Evolutionary conservation across 2,797 vertebrate genomes (phyloP), one percentile per base, ranked within the genome.

Genomic region (Adelosebastes latens): DNA sequence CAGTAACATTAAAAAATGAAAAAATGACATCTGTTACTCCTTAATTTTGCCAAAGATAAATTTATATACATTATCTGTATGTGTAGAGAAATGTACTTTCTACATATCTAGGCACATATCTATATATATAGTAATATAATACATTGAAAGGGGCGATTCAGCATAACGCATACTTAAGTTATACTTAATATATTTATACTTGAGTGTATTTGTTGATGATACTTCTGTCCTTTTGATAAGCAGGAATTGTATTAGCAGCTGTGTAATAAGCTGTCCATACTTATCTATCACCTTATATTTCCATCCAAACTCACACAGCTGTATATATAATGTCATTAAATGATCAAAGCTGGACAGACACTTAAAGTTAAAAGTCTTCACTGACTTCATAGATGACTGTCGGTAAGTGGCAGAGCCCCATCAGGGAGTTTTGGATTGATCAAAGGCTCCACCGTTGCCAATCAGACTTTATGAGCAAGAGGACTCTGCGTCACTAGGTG

Each of bases 331-430:
- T 60, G 24, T 77, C 53, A 56, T 52, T 9, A 34, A 70, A 64
- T 75, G n/a, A 82, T 60, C 64, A 74, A 73, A 66, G 52, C 29
- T 22, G 65, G 63, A 76, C 25, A 60, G 18, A 82, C 46, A 64
- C 49, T 36, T 16, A 1, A 34, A 79, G 72, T 60, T 71, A 20
- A 25, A 70, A 55, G 69, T 66, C 79, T 42, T 73, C 16, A 27
- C 34, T 5, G 62, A 69, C 76, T 76, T 52, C 70, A 16, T 32
- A 55, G 25, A 13, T 66, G 75, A 56, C 69, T 83, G 73, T 67
- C 65, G 27, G 69, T 39, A 4, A 79, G 55, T 46, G 60, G 75
- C 59, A 31, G 13, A 49, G 39, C 32, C 53, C 25, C 75, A 70
- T 79, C 24, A 36, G 77, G 56, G 77, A 73, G 65, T 5, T 70